Base-by-base conservation (phyloP, 2,113 vertebrate genomes). In the Cyphomyrus plagiostoma region DNA sequence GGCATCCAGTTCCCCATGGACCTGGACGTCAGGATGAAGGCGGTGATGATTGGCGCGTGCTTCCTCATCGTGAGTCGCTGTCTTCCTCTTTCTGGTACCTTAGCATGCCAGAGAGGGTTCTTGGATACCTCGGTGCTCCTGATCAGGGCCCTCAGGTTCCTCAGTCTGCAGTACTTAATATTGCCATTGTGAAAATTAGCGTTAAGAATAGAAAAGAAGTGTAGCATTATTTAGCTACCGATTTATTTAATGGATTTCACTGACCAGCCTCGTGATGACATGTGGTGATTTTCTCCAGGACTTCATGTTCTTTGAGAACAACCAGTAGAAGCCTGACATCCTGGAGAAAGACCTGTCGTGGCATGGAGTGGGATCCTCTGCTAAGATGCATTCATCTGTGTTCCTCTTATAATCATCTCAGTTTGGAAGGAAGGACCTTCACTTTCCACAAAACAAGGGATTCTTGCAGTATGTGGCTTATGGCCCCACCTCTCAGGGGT, bases 21-120 rank as follows among this genome's bases (percentile, higher is more conserved):
- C 87, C 95, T 99, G 10, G 97, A 99, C 66, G 97, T 98, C 91
- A 97, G 95, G 91, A 97, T 99, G 93, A 99, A 99, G 93, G 98
- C 98, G 6, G 97, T 97, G 23, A 96, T 99, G 97, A 93, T 99
- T 0, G 97, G 97, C 0, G 97, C 97, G 0, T 98, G 97, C 92
- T 99, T 99, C 91, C 98, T 99, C 86, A 97, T 99, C 0, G 98
- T 99, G 94, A 98, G 98, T 97, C 1, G 4, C 39, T 23, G 45
- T 46, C 21, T 49, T 48, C 35, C 46, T 84, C 23, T 19, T 48
- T 84, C 17, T 2, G 1, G 17, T 83, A 45, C 80, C 74, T 80
- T 35, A 80, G 4, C 23, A 23, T 26, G 23, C 58, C 23, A 26
- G n/a, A 11, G 8, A 10, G n/a, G 35, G 21, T 4, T 17, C 35